Conservation (phyloP, 1,140 invertebrate genomes). For the Acromyrmex charruanus region DNA sequence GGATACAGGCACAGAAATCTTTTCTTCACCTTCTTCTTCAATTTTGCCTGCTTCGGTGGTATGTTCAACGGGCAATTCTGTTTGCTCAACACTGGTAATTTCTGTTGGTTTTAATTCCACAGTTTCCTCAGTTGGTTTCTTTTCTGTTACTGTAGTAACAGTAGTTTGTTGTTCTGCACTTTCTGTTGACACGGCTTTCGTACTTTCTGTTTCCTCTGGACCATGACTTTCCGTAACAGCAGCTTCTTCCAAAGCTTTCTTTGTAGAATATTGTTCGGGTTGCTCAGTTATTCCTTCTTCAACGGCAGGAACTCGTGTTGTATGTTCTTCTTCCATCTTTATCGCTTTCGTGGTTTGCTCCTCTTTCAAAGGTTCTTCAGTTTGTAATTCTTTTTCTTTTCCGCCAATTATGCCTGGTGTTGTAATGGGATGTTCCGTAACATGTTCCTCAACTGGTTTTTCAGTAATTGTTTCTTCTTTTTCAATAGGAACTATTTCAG, state of each 20-base stretch:
- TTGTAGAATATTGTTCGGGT: slow-evolving; percentile 38
- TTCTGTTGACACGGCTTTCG: slow-evolving; percentile 10
- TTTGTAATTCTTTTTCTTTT: slow-evolving; percentile 35
- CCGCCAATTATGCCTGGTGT: slow-evolving; percentile 3
- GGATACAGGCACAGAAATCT: slow-evolving; percentile 30
- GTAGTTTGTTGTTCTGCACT: slow-evolving; percentile 61
- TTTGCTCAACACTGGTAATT: slow-evolving; percentile 42
- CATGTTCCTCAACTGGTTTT: slow-evolving; percentile 7
- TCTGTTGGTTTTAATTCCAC: slow-evolving; percentile 62
- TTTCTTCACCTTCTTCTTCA: slow-evolving; percentile 45
- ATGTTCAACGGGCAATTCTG: slow-evolving; percentile 54
- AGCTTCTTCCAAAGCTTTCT: slow-evolving; percentile 39
- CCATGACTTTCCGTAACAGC: slow-evolving; percentile 38
- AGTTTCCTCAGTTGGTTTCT: slow-evolving; percentile 66
- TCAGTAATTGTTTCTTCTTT: slow-evolving; percentile 41
- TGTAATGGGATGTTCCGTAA: slow-evolving; percentile 17
- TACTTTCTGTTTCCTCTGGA: slow-evolving; percentile 21
- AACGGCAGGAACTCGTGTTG: neutral
- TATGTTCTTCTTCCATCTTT: slow-evolving; percentile 26
- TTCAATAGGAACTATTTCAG: slow-evolving; percentile 45
- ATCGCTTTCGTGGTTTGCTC: slow-evolving; percentile 30
- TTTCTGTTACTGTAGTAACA: slow-evolving; percentile 41
- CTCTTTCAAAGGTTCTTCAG: slow-evolving; percentile 34
- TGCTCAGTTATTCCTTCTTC: slow-evolving; percentile 26
- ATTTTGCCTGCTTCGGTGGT: neutral